Base-by-base conservation (phyloP, 2,888 invertebrate species). In the Tholera decimalis region DNA sequence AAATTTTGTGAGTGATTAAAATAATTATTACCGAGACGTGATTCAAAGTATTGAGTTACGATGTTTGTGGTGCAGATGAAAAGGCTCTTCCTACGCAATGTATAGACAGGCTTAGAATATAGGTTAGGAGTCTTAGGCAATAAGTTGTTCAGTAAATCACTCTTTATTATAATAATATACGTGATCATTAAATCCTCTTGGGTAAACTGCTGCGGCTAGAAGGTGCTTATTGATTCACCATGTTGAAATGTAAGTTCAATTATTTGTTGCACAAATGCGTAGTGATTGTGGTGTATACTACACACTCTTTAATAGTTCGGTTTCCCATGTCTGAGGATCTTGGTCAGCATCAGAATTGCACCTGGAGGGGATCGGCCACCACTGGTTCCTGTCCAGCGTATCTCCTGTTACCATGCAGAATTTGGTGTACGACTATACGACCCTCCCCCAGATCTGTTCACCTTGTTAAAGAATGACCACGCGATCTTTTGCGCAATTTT, bases 91-190 rank as follows among this genome's bases (percentile, higher is more conserved):
- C 68, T 41, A 74, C 69, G 54, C 57, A 50, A 44, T 15, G 9
- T 47, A 49, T 39, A 50, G 60, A 26, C 33, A 3, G 20, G 13
- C 43, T 55, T 37, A 33, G 44, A 18, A 44, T 53, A 54, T 35
- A 39, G 37, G 58, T 39, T 3, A 63, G 18, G 37, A 26, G 37
- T 28, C 26, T 65, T 49, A 56, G 18, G 43, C 46, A 56, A 47
- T 47, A 72, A 33, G 13, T 26, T 70, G 53, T n/a, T 39, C 51
- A 53, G 22, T 68, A 68, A 68, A 68, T 68, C 39, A 70, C 35
- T 22, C n/a, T 62, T 54, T 68, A 70, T 26, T 26, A 22, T 50
- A 50, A 46, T 46, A 51, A n/a, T n/a, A n/a, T n/a, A n/a, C n/a
- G 20, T 56, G 60, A 67, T 60, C 26, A 73, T 60, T 60, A 67